A percentile compares a stretch with the other conserved stretches of the same genome.
phyloP scores from a whole-genome alignment of 2,113 vertebrate genomes.

The Poicephalus meyeri region DNA sequence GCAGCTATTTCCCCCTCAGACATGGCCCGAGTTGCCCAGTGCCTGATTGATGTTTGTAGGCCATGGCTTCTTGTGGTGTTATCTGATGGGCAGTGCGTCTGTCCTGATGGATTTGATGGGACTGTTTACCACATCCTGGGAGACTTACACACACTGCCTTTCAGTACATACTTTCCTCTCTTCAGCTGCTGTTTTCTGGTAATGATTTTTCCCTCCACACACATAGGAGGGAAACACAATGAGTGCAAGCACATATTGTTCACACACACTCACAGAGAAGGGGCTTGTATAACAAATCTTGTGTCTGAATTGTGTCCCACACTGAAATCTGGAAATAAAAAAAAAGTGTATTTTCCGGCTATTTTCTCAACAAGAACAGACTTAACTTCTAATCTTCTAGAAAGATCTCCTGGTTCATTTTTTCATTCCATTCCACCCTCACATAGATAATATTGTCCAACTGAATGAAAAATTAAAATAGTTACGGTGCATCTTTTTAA shows the following conservation, averaged over 20 bases:
- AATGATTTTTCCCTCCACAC: not conserved
- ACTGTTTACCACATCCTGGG: not conserved
- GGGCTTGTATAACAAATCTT: not conserved
- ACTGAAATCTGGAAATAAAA: not conserved
- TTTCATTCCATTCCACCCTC: not conserved
- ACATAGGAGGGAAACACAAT: not conserved
- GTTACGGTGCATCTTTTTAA: not conserved
- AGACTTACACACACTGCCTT: not conserved
- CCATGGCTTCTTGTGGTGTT: too few species aligned
- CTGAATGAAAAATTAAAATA: not conserved
- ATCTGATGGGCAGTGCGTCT: fast-evolving
- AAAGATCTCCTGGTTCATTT: not conserved
- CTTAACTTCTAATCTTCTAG: not conserved
- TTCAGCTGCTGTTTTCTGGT: not conserved
- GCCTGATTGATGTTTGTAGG: not conserved
- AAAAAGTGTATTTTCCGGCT: not conserved
- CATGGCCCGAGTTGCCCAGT: not conserved
- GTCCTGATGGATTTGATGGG: not conserved
- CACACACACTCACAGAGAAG: not conserved
- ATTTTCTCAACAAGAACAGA: not conserved
- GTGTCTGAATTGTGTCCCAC: not conserved
- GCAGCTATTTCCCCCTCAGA: not conserved
- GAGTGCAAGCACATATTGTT: not conserved
- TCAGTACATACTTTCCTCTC: not conserved
- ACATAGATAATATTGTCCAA: not conserved